Base-by-base conservation (phyloP, 2,113 vertebrate genomes). In the Ailurus styani region DNA sequence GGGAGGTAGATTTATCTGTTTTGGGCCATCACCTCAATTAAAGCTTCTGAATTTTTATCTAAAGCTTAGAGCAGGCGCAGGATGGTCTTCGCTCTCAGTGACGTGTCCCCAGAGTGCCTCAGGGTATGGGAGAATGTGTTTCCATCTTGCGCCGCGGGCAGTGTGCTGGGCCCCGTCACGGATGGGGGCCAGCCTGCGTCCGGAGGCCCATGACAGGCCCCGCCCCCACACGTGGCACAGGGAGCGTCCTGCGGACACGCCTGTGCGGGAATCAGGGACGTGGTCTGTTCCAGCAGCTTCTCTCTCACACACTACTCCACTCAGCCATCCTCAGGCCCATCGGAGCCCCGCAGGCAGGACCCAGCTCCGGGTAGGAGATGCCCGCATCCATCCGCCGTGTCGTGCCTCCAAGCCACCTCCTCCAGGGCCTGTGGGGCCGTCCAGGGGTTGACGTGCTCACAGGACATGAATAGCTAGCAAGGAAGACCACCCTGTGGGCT, bases 51-150 rank as follows among this genome's bases (percentile, higher is more conserved):
- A 21, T 21, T 55, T 93, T 68, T 42, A 37, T 21, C 47, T 60
- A 10, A 84, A 37, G 20, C 29, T 27, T 45, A 21, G 11, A 37
- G 66, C 31, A 20, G 27, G 8, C 25, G 52, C 57, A 31, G 0
- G 9, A n/a, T 20, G 0, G 10, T 29, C 29, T 27, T 91, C 5
- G 7, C 23, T 4, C 73, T 37, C 6, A 6, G 37, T 6, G 13
- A 20, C 11, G 6, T 27, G 37, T 10, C 2, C 37, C 29, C 82
- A 47, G 1, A 13, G 9, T 7, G 27, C 70, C 29, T 62, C 0
- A 2, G 3, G 70, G 23, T 8, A 18, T 4, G 40, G 55, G 20
- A 52, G 8, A 21, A 25, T 0, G 0, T 4, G 2, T 37, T 40
- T 62, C 6, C 73, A 7, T 11, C 34, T 20, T 0, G 17, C 1